These are phyloP conservation scores for Zhengitettix transpicula DNA, from an alignment of 2,888 invertebrate genomes.

Conservation along the genomic window DNA sequence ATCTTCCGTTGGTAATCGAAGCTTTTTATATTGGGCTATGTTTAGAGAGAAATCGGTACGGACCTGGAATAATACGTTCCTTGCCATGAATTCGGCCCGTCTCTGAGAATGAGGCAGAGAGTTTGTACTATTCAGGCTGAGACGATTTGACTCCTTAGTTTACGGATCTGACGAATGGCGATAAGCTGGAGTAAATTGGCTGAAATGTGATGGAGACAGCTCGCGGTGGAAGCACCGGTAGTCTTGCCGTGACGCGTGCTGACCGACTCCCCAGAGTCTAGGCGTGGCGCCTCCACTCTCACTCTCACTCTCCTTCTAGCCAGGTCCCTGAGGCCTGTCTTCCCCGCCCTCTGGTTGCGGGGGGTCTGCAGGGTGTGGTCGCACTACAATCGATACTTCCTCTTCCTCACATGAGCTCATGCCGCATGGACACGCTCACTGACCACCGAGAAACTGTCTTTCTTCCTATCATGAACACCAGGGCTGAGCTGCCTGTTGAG, in stretches of 20 bases:
- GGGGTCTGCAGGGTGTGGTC: constrained; percentile 6
- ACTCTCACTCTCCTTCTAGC: constrained; percentile 1
- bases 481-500: too few relatives aligned
- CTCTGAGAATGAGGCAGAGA: too few relatives aligned
- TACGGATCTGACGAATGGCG: too few relatives aligned
- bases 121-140: too few relatives aligned
- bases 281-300: constrained; percentile 10
- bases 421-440: neutral
- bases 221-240: neutral
- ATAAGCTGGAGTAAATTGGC: too few relatives aligned
- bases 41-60: too few relatives aligned
- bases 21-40: too few relatives aligned
- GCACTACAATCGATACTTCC: constrained; percentile 5
- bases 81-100: too few relatives aligned
- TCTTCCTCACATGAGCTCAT: neutral
- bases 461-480: too few relatives aligned
- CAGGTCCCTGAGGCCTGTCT: neutral
- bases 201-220: neutral
- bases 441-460: neutral
- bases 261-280: constrained; percentile 9
- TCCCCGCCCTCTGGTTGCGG: neutral
- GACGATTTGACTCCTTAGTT: too few relatives aligned
- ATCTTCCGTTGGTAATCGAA: too few relatives aligned
- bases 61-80: too few relatives aligned
- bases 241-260: neutral